These are phyloP conservation scores for Diabrotica undecimpunctata DNA, from an alignment of 1,140 invertebrate species.

Conservation along the genomic window DNA sequence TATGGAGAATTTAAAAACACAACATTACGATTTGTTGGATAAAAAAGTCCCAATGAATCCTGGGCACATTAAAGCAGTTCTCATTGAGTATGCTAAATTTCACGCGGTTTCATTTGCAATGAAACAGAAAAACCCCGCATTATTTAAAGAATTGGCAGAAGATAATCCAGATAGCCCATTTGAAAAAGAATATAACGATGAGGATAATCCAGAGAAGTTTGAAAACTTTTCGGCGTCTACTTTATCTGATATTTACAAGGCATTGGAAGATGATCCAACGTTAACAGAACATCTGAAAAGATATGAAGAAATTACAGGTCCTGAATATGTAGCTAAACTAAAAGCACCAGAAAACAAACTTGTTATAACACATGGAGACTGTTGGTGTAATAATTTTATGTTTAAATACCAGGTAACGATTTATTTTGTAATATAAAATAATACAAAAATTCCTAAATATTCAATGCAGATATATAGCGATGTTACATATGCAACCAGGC, in stretches of 20 bases:
- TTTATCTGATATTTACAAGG: not conserved
- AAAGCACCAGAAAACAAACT: too few relatives aligned
- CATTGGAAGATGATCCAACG: not conserved
- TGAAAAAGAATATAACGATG: not conserved
- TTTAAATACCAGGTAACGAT: too few relatives aligned
- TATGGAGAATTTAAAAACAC: conserved; percentile 17
- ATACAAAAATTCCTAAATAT: too few relatives aligned
- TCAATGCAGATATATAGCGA: too few relatives aligned
- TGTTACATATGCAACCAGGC: too few relatives aligned
- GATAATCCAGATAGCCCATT: conserved; percentile 20
- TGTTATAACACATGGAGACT: too few relatives aligned
- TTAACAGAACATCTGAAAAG: not conserved
- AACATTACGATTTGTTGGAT: conserved; percentile 44
- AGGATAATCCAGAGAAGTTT: not conserved
- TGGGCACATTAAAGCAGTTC: conserved; percentile 48
- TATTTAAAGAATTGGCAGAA: conserved; percentile 35
- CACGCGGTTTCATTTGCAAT: conserved; percentile 55
- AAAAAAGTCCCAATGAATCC: conserved; percentile 48
- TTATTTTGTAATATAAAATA: too few relatives aligned
- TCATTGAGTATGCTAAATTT: conserved; percentile 52
- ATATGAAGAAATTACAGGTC: not conserved
- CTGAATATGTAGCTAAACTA: too few relatives aligned
- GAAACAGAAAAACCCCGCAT: conserved; percentile 45
- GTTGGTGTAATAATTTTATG: too few relatives aligned
- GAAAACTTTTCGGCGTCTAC: not conserved